These are phyloP conservation scores for Apoda limacodes DNA, from an alignment of 2,888 invertebrate genomes.

Conservation along the genomic window DNA sequence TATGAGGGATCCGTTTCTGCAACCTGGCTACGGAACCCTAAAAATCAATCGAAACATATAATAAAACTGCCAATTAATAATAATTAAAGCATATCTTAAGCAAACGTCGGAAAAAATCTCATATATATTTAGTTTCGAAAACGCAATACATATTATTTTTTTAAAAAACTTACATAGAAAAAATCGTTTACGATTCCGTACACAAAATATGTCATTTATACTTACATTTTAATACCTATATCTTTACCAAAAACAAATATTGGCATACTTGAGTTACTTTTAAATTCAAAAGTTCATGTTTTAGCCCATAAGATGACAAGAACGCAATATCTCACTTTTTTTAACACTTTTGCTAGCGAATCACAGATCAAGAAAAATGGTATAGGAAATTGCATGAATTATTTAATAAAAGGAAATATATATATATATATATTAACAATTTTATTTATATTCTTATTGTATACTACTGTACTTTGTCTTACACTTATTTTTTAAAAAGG, in stretches of 20 bases:
- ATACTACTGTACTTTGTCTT: no score
- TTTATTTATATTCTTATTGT: no score
- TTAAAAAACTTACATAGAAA: constrained; percentile 26
- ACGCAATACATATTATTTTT: constrained; percentile 28
- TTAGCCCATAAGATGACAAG: no score
- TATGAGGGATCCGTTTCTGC: no score
- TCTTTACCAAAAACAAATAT: no score
- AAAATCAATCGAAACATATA: constrained; percentile 42
- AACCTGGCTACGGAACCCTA: no score
- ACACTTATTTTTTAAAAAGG: no score
- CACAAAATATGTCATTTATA: constrained; percentile 65
- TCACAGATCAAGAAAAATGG: constrained; percentile 60
- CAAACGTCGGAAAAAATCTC: constrained; percentile 38
- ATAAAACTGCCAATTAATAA: constrained; percentile 46
- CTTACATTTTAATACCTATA: no score
- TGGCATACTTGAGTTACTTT: no score
- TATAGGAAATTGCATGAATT: constrained; percentile 40
- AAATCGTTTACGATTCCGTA: constrained; percentile 42
- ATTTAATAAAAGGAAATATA: no score
- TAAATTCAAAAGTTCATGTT: no score
- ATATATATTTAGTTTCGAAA: constrained; percentile 33
- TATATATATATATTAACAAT: no score
- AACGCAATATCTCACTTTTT: constrained; percentile 13
- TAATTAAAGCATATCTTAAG: constrained; percentile 58
- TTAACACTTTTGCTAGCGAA: constrained; percentile 46